Evolutionary conservation across 2,888 invertebrate genomes (phyloP).

Genomic region (Linyphia triangularis): DNA sequence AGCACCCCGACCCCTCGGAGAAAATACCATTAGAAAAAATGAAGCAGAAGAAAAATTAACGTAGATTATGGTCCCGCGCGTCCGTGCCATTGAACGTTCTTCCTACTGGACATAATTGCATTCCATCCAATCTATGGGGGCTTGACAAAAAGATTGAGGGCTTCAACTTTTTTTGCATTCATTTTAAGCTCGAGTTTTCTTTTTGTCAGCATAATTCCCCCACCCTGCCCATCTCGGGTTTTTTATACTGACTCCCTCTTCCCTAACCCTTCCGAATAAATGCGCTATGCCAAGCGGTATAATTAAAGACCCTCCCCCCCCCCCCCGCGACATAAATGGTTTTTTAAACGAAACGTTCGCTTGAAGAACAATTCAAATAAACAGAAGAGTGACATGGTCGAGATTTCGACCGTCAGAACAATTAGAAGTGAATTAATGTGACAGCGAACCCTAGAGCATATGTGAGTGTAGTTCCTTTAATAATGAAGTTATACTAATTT

Average conservation of each 20-base stretch:
- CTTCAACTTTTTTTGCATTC: slow-evolving; percentile 37
- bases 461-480: too few relatives aligned
- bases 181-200: slow-evolving; percentile 49
- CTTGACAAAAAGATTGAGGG: slow-evolving; percentile 59
- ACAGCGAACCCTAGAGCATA: too few relatives aligned
- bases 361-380: background rate
- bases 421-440: background rate
- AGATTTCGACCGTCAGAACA: background rate
- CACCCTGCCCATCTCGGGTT: background rate
- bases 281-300: slow-evolving; percentile 12
- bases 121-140: slow-evolving; percentile 57
- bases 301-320: slow-evolving; percentile 58
- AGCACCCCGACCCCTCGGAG: slow-evolving; percentile 42
- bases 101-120: slow-evolving; percentile 58
- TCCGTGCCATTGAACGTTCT: slow-evolving; percentile 65
- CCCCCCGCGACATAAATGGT: slow-evolving; percentile 39
- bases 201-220: slow-evolving; percentile 71
- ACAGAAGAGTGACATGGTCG: background rate
- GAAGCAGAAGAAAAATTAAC: slow-evolving; percentile 64
- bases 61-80: slow-evolving; percentile 47
- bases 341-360: slow-evolving; percentile 23
- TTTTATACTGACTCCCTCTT: background rate
- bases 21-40: slow-evolving; percentile 38
- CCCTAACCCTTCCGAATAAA: slow-evolving; percentile 39
- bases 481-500: too few relatives aligned